phyloP scores from a whole-genome alignment of 2,888 invertebrate species.

The Hyposoter didymator region DNA sequence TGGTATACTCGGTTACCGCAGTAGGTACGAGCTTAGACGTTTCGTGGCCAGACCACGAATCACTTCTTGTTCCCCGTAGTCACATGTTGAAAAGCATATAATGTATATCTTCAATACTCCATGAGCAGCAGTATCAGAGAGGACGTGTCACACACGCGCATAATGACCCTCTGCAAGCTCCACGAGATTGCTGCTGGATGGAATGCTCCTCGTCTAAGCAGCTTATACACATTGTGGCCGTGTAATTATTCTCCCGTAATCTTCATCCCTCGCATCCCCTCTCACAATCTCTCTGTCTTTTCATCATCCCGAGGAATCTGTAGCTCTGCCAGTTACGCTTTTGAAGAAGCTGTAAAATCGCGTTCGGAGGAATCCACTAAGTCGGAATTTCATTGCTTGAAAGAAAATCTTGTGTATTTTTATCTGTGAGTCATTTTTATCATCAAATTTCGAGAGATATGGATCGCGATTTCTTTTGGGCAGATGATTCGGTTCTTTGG shows the following conservation, averaged over 20 bases:
- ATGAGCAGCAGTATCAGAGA: constrained; percentile 38
- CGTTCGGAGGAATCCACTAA: background rate
- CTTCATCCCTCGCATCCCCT: background rate
- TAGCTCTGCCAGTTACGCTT: background rate
- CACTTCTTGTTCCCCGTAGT: constrained; percentile 4
- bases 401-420: background rate
- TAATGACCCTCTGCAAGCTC: background rate
- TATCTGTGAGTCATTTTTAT: too few relatives aligned
- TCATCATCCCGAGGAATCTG: background rate
- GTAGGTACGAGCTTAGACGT: constrained; percentile 37
- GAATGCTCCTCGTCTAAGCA: constrained; percentile 40
- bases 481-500: too few relatives aligned
- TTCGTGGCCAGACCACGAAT: constrained; percentile 22
- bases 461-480: too few relatives aligned
- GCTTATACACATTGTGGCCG: constrained; percentile 33
- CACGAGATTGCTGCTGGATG: constrained; percentile 7
- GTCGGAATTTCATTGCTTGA: background rate
- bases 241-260: constrained; percentile 41
- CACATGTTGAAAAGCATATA: constrained; percentile 3
- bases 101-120: constrained; percentile 23
- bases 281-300: background rate
- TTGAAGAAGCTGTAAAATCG: background rate
- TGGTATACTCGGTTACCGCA: constrained; percentile 34
- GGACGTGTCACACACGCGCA: constrained; percentile 27
- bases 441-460: too few relatives aligned